A percentile compares a stretch with the other conserved stretches of the same genome.
phyloP scores from a whole-genome alignment of 2,888 invertebrate species.

The Scotopteryx bipunctaria region DNA sequence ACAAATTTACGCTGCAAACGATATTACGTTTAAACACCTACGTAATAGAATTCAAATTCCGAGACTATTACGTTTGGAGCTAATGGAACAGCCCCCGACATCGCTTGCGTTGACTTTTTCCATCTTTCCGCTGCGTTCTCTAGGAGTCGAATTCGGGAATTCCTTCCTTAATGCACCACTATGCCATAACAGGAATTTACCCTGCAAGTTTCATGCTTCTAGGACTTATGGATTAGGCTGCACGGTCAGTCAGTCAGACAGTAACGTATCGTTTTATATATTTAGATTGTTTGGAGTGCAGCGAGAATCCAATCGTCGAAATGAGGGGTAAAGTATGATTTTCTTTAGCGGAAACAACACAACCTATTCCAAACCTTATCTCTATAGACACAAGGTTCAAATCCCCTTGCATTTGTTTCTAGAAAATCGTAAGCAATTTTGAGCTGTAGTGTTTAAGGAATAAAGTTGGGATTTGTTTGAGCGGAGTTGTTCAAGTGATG shows the following conservation, averaged over 20 bases:
- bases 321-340: constrained; percentile 23
- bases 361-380: neutral
- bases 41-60: constrained; percentile 34
- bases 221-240: no score
- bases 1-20: constrained; percentile 31
- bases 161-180: no score
- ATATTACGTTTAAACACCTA: constrained; percentile 30
- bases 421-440: neutral
- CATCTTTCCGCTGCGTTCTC: no score
- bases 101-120: no score
- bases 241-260: no score
- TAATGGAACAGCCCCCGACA: no score
- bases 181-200: no score
- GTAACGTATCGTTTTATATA: no score
- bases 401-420: neutral
- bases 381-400: neutral
- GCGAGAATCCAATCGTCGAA: constrained; percentile 28
- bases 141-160: no score
- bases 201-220: no score
- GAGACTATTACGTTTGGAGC: constrained; percentile 17
- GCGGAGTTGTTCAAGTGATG: constrained; percentile 9
- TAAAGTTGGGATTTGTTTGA: constrained; percentile 10
- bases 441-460: neutral
- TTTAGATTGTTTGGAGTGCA: constrained; percentile 18
- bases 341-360: neutral